Base-by-base conservation (phyloP, 2,113 vertebrate genomes). In the Jacana jacana region DNA sequence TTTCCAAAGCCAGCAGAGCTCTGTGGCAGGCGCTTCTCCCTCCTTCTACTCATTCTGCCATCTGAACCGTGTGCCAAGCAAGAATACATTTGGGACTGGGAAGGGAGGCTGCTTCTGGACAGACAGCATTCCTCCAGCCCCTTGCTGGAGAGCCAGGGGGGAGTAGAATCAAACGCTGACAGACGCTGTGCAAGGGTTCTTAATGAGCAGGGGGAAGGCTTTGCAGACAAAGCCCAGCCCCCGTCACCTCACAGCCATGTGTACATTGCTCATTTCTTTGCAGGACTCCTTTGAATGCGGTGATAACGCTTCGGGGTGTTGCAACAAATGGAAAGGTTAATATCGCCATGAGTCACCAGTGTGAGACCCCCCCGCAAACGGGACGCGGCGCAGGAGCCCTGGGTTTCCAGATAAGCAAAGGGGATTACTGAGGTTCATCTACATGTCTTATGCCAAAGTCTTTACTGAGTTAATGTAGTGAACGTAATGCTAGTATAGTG, bases 391-490 rank as follows among this genome's bases (percentile, higher is more conserved):
- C 64, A 83, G 94, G 3, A 96, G 82, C 82, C 80, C 86, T 42
- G 86, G 80, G 52, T 64, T 93, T 81, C 90, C 95, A 86, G 95
- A 94, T 88, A 49, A 94, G 86, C 88, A 79, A 44, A 95, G 77
- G 82, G 92, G 93, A 97, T 96, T 97, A 96, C 69, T 18, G 86
- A 95, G 72, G 42, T 95, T 96, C 92, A 94, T 77, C 94, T 44
- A 24, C 75, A 20, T 76, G 71, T 49, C 79, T 82, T 52, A 88
- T 15, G 80, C 82, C 86, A 84, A 85, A 94, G 90, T 54, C 95
- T 96, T 96, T 96, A 94, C 95, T 91, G 96, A 97, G 95, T 95
- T 96, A 96, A 97, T 97, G 95, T 95, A 97, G 90, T 96, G 95
- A 95, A 96, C 92, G n/a, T 94, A 97, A 95, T 94, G 95, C 86